phyloP scores from a whole-genome alignment of 2,888 invertebrate species.

The Thera britannica region DNA sequence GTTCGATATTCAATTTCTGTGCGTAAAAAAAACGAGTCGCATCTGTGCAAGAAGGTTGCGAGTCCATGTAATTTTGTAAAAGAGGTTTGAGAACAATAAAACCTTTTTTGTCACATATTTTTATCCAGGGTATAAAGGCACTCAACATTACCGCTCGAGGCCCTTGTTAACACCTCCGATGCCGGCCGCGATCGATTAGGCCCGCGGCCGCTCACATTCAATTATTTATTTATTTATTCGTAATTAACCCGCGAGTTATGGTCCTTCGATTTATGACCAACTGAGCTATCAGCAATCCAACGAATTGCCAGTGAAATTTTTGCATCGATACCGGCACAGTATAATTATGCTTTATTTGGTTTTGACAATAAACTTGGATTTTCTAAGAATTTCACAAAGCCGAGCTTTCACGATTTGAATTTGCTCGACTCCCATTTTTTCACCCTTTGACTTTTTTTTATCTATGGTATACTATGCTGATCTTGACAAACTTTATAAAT shows the following conservation, averaged over 20 bases:
- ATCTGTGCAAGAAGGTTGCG: no score
- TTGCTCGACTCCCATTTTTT: no score
- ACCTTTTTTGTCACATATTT: neutral
- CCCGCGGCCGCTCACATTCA: conserved; percentile 84
- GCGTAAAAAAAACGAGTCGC: no score
- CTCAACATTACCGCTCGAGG: conserved; percentile 44
- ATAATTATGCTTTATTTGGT: neutral
- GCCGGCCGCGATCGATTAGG: conserved; percentile 77
- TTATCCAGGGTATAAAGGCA: conserved; percentile 1
- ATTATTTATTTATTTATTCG: conserved; percentile 86
- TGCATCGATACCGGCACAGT: conserved; percentile 1
- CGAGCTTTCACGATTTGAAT: no score
- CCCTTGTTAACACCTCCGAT: conserved; percentile 81
- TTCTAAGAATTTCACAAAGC: no score
- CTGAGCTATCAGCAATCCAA: conserved; percentile 68
- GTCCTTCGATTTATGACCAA: conserved; percentile 73
- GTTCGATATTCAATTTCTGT: no score
- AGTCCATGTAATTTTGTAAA: neutral
- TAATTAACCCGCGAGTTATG: conserved; percentile 84
- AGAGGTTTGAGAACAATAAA: neutral
- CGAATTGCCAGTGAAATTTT: conserved; percentile 3
- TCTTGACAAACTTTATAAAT: no score
- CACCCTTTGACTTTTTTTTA: no score
- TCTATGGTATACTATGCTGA: no score
- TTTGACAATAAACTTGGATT: neutral